Evolutionary conservation across 2,797 vertebrate genomes (phyloP).

Genomic region (Glossophaga mutica): DNA sequence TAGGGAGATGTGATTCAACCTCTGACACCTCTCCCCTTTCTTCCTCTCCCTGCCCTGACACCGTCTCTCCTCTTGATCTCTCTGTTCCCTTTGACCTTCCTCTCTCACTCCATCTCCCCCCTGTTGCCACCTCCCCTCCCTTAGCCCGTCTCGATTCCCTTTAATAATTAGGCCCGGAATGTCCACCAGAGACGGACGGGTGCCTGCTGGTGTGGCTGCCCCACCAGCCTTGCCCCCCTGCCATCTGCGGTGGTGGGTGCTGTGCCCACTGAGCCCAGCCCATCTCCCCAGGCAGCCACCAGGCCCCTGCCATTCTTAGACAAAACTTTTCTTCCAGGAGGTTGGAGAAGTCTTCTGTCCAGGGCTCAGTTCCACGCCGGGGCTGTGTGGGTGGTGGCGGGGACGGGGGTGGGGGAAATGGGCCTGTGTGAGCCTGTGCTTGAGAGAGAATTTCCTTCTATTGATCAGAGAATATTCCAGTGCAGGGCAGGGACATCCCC

Average conservation of each 20-base stretch:
- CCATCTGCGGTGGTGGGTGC: background rate
- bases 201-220: background rate
- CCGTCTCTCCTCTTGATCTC: background rate
- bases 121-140: background rate
- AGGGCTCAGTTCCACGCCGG: background rate
- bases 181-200: background rate
- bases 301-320: background rate
- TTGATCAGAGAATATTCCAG: constrained; percentile 48
- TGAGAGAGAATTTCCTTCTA: constrained; percentile 62
- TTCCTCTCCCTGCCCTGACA: background rate
- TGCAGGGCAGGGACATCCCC: constrained; percentile 18
- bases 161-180: background rate
- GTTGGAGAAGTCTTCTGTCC: background rate
- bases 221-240: background rate
- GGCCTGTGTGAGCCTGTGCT: background rate
- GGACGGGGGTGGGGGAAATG: background rate
- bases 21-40: background rate
- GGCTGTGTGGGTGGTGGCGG: background rate
- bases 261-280: background rate
- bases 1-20: background rate
- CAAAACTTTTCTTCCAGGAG: background rate
- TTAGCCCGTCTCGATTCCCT: background rate
- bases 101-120: background rate
- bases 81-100: background rate
- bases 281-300: background rate